phyloP scores from a whole-genome alignment of 2,888 invertebrate species.

The Myopa testacea region DNA sequence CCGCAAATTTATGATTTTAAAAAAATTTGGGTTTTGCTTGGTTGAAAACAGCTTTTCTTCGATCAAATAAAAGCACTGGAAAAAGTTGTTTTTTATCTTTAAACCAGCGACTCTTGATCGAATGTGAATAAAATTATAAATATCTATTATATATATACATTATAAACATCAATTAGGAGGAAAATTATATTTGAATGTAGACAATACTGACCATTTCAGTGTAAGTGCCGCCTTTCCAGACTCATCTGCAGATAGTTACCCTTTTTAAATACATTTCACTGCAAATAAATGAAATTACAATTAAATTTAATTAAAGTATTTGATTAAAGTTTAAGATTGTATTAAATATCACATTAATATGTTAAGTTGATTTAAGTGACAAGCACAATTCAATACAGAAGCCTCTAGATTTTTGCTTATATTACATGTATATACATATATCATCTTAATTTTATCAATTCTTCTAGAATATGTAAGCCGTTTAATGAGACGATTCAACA shows the following conservation, averaged over 20 bases:
- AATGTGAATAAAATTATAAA: constrained; percentile 11
- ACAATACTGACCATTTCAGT: constrained; percentile 14
- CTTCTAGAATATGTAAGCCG: neutral
- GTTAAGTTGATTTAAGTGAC: too few species aligned
- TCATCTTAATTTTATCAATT: neutral
- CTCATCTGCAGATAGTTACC: neutral
- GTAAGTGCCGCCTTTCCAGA: neutral
- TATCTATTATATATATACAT: constrained; percentile 1
- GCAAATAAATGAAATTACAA: too few species aligned
- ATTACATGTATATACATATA: constrained; percentile 51
- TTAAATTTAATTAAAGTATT: too few species aligned
- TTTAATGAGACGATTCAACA: neutral
- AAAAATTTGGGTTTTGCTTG: constrained; percentile 66
- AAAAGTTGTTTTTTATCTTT: constrained; percentile 57
- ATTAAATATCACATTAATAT: too few species aligned
- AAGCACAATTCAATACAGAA: too few species aligned
- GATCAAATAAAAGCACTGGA: constrained; percentile 65
- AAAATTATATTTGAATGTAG: too few species aligned
- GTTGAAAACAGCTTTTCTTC: constrained; percentile 58
- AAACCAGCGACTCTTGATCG: constrained; percentile 65
- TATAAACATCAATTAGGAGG: too few species aligned
- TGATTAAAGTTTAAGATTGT: too few species aligned
- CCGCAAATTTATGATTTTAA: constrained; percentile 57
- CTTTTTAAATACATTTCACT: too few species aligned
- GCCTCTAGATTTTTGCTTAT: too few species aligned